phyloP scores from a whole-genome alignment of 2,113 vertebrate species.

The Himantopus leucocephalus region DNA sequence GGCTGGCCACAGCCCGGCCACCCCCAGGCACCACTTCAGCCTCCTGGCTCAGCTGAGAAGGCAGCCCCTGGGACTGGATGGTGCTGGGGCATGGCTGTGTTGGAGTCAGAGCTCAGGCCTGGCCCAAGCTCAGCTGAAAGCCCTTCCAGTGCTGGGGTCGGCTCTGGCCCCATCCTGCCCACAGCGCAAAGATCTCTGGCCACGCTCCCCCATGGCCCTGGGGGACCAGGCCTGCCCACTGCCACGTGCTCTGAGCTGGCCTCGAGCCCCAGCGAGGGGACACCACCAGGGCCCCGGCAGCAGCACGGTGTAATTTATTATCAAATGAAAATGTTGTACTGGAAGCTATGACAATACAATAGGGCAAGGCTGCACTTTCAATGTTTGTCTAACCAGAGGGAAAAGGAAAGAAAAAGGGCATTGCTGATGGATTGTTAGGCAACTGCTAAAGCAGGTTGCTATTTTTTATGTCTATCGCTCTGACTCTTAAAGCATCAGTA shows the following conservation, averaged over 20 bases:
- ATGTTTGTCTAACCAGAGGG: neutral
- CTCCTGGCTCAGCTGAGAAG: neutral
- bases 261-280: accelerated
- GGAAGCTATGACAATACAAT: neutral
- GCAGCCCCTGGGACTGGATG: neutral
- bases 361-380: neutral
- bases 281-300: neutral
- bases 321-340: neutral
- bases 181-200: too few species aligned
- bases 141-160: neutral
- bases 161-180: neutral
- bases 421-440: neutral
- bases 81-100: neutral
- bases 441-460: neutral
- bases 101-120: neutral
- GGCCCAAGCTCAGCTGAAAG: neutral
- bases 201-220: accelerated
- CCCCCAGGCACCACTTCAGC: neutral
- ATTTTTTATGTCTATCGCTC: neutral
- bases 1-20: neutral
- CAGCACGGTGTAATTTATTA: neutral
- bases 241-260: accelerated
- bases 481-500: neutral
- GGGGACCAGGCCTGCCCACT: neutral
- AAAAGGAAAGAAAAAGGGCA: neutral